Base-by-base conservation (phyloP, 2,797 vertebrate species). In the Neopelma chrysocephalum region DNA sequence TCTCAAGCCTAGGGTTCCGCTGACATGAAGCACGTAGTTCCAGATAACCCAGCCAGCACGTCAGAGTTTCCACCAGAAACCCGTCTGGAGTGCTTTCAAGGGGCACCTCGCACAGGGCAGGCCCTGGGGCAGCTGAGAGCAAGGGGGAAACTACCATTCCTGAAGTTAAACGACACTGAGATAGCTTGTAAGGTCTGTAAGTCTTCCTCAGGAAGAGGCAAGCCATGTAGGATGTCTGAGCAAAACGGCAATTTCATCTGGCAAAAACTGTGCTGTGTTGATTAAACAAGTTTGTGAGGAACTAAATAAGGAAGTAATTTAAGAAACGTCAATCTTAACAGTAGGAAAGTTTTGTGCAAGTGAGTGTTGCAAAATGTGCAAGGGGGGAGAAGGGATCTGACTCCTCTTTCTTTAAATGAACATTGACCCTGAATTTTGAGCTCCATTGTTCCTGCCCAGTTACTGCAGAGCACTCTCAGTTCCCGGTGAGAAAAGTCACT, bases 21-120 rank as follows among this genome's bases (percentile, higher is more conserved):
- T 79, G 76, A 38, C 88, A 79, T 0, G 0, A 69, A 88, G 36
- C 45, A 57, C 0, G 0, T 11, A 45, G 60, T 0, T 85, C 53
- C 61, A 1, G 45, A 31, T 18, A 86, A 71, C 43, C 21, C 42
- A 34, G 29, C 6, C 54, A 0, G 1, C 68, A 27, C 29, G 32
- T 78, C 50, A 93, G 32, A 58, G 50, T 92, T 96, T 94, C 85
- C 89, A 53, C 58, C 16, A 11, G 36, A 85, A 93, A 61, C 12
- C 34, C 18, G 1, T 17, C 86, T 93, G 11, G 18, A 45, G 58
- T 3, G 48, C 40, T 80, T 60, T 36, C 77, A 50, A 84, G 82
- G 75, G 73, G 29, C 47, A 84, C 19, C 75, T 48, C 7, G 1
- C 1, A 7, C 29, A 45, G 40, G 50, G 23, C n/a, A 10, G 54